phyloP scores from a whole-genome alignment of 2,888 invertebrate genomes.

The Nasonia oneida region DNA sequence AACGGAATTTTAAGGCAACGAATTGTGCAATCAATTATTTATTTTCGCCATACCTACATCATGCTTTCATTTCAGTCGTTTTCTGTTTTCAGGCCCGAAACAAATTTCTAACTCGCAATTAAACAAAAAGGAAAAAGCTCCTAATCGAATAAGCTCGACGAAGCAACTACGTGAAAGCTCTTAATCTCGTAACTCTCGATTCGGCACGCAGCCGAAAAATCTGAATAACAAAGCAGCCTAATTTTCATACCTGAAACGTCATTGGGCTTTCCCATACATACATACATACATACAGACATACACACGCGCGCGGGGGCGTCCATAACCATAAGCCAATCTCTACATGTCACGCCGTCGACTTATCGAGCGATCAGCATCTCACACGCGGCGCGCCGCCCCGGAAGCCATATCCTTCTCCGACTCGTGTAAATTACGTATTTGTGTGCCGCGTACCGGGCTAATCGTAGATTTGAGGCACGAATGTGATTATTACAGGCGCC shows the following conservation, averaged over 20 bases:
- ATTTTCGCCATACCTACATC: neutral
- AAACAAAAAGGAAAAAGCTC: neutral
- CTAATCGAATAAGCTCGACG: neutral
- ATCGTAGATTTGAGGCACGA: constrained; percentile 71
- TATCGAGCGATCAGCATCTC: constrained; percentile 60
- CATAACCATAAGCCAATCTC: constrained; percentile 18
- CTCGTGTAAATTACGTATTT: constrained; percentile 60
- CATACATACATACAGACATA: neutral
- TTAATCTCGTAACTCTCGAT: constrained; percentile 31
- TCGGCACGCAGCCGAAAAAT: constrained; percentile 27
- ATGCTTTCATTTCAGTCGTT: too few species aligned
- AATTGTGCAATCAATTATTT: neutral
- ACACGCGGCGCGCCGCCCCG: constrained; percentile 20
- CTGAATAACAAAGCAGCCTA: constrained; percentile 45
- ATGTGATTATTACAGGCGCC: constrained; percentile 67
- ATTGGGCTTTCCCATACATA: constrained; percentile 4
- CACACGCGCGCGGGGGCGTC: neutral
- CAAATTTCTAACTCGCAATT: neutral
- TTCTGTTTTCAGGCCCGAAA: too few species aligned
- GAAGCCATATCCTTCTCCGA: constrained; percentile 30
- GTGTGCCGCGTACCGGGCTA: constrained; percentile 59
- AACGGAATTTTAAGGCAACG: neutral
- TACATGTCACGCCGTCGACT: constrained; percentile 28
- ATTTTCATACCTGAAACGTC: constrained; percentile 35
- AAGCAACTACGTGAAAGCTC: constrained; percentile 27